A percentile compares a stretch with the other conserved stretches of the same genome.
phyloP scores from a whole-genome alignment of 2,113 vertebrate species.

The Diadophis punctatus region DNA sequence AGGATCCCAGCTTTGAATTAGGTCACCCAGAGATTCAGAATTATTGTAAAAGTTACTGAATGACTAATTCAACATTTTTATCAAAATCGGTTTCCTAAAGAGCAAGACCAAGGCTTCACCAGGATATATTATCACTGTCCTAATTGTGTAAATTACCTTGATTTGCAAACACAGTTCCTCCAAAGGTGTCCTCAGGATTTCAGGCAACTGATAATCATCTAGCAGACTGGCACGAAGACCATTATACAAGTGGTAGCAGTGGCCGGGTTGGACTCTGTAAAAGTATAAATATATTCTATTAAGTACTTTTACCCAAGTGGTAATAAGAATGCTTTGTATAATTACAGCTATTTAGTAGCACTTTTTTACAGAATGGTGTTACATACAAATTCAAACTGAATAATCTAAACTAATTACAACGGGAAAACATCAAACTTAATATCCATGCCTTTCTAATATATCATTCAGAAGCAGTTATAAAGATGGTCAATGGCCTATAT shows the following conservation, averaged over 20 bases:
- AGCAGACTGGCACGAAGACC: constrained; percentile 87
- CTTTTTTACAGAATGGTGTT: not conserved
- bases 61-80: not conserved
- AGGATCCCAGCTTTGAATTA: not conserved
- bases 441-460: not conserved
- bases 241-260: constrained; percentile 96
- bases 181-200: constrained; percentile 92
- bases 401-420: not conserved
- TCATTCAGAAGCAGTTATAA: not conserved
- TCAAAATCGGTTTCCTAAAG: not conserved
- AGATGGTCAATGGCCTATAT: not conserved
- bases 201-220: constrained; percentile 92
- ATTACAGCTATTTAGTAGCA: not conserved
- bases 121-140: not conserved
- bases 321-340: not conserved
- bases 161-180: constrained; percentile 97
- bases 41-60: not conserved
- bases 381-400: not conserved
- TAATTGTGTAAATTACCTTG: constrained; percentile 74
- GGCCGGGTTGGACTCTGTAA: constrained; percentile 88
- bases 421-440: not conserved
- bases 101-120: not conserved
- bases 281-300: constrained; percentile 1
- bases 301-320: fast-evolving
- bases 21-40: not conserved